phyloP scores from a whole-genome alignment of 2,113 vertebrate species.

The Hiodon tergisus region DNA sequence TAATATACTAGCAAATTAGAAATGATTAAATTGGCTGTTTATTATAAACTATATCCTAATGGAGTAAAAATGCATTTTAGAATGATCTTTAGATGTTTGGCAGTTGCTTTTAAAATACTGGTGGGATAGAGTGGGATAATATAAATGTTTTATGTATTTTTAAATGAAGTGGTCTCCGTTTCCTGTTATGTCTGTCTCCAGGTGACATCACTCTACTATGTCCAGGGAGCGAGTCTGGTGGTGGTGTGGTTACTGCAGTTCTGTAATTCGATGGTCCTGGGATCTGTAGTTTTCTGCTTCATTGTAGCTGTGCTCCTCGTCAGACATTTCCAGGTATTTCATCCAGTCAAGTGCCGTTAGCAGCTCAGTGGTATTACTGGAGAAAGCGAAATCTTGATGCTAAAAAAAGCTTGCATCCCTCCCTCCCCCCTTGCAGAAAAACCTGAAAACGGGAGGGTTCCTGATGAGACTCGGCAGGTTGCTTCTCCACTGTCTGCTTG shows the following conservation, averaged over 20 bases:
- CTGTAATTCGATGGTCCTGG: slow-evolving; percentile 92
- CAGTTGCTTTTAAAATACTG: too few species aligned
- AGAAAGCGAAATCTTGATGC: neutral
- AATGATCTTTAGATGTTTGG: too few species aligned
- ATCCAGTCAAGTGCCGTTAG: too few species aligned
- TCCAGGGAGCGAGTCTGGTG: slow-evolving; percentile 76
- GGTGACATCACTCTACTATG: slow-evolving; percentile 75
- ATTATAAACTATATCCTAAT: too few species aligned
- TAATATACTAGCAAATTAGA: too few species aligned
- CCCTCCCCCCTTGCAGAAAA: neutral
- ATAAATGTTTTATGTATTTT: too few species aligned
- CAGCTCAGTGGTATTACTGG: too few species aligned
- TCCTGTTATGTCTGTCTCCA: slow-evolving; percentile 43
- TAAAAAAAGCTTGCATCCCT: neutral
- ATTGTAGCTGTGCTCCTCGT: slow-evolving; percentile 75
- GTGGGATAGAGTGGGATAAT: too few species aligned
- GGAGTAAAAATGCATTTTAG: too few species aligned
- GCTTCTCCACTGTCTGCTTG: slow-evolving; percentile 67
- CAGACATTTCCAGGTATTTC: slow-evolving; percentile 75
- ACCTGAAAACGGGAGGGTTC: slow-evolving; percentile 49
- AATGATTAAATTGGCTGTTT: too few species aligned
- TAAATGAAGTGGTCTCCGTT: too few species aligned
- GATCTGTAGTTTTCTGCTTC: slow-evolving; percentile 88
- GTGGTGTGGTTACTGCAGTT: slow-evolving; percentile 89
- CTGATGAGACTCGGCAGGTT: slow-evolving; percentile 69